Conservation (phyloP, 2,888 invertebrate genomes). For the Oscheius sp. region DNA sequence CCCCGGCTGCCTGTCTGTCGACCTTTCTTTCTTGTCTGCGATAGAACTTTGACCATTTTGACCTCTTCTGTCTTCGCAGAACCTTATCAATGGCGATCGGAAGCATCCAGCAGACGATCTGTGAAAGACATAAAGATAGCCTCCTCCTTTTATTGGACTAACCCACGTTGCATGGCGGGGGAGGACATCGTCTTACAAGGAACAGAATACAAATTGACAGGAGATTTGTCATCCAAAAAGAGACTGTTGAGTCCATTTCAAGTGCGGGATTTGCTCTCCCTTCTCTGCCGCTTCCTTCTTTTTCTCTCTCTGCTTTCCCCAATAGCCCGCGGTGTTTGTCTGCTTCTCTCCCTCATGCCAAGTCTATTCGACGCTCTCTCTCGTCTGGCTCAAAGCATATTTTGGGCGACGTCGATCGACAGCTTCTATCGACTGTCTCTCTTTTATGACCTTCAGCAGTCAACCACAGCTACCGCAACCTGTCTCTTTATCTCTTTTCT, state of each 20-base stretch:
- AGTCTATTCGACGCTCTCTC: neutral
- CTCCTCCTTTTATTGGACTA: no score
- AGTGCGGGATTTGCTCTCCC: neutral
- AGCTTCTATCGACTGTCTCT: constrained; percentile 20
- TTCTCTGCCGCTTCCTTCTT: neutral
- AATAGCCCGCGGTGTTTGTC: neutral
- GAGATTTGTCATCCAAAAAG: no score
- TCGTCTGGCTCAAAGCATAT: neutral
- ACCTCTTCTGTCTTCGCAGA: no score
- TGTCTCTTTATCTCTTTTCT: no score
- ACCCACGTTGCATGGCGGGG: no score
- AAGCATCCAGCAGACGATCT: no score
- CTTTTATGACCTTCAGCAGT: neutral
- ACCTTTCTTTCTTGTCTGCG: no score
- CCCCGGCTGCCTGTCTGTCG: no score
- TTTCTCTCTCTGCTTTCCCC: neutral
- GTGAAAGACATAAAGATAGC: no score
- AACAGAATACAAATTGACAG: no score
- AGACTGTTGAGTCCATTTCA: neutral
- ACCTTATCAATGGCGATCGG: no score
- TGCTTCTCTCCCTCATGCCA: neutral
- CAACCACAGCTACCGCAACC: neutral
- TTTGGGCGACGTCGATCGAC: neutral
- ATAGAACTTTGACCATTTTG: neutral
- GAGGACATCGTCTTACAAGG: no score